These are phyloP conservation scores for Amblyjoppa fuscipennis DNA, from an alignment of 2,888 invertebrate genomes.

Conservation along the genomic window DNA sequence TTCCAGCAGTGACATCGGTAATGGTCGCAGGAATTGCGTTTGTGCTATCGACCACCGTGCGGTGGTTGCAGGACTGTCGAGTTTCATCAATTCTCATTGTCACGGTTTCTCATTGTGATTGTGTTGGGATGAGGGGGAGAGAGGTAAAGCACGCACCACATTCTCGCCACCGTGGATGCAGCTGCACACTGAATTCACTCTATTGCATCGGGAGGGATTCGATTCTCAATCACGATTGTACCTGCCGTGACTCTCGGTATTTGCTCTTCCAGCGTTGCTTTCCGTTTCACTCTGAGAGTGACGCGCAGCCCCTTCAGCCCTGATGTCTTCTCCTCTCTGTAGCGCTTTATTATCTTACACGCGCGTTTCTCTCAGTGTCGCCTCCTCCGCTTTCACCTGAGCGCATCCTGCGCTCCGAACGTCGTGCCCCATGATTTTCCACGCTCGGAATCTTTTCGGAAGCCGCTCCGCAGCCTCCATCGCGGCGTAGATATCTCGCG, in stretches of 20 bases:
- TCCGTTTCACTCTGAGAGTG: constrained; percentile 13
- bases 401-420: constrained; percentile 6
- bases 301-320: constrained; percentile 13
- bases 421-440: constrained; percentile 6
- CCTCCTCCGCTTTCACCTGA: constrained; percentile 43
- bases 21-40: constrained; percentile 23
- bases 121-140: not conserved
- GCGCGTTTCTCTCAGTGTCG: constrained; percentile 12
- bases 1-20: not conserved
- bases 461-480: constrained; percentile 29
- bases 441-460: constrained; percentile 33
- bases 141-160: constrained; percentile 31
- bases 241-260: constrained; percentile 42
- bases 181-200: constrained; percentile 38
- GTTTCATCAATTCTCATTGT: constrained; percentile 58
- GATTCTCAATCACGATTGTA: constrained; percentile 43
- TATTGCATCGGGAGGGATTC: constrained; percentile 28
- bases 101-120: constrained; percentile 38
- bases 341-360: not conserved
- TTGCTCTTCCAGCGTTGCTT: constrained; percentile 29
- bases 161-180: not conserved
- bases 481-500: not conserved
- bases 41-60: not conserved
- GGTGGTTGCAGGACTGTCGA: constrained; percentile 14
- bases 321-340: constrained; percentile 10